Evolutionary conservation across 2,888 invertebrate species (phyloP), one percentile per base, ranked within the genome.

Genomic region (Tryphoninae sp.): DNA sequence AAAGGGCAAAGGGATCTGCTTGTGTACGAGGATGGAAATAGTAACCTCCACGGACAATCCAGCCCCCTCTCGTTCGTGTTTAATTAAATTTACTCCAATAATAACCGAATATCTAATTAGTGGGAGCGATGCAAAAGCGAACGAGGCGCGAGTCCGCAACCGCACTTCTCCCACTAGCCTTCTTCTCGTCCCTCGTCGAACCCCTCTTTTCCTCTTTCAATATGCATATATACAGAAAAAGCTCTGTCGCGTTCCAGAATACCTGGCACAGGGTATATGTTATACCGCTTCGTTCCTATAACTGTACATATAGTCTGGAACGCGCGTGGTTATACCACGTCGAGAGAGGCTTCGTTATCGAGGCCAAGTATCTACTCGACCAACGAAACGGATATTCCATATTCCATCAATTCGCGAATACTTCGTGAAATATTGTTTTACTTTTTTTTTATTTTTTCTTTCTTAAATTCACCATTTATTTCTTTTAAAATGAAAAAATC

Each of bases 41-140:
- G 68, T 53, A 55, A 51, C 40, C 33, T n/a, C 51, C 33, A 49
- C 40, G 61, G 26, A 42, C 51, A 19, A 13, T 22, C 6, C 42
- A 19, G 22, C n/a, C 19, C 68, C 58, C 49, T 58, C 42, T 64
- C 51, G 49, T 23, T 74, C 68, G 69, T 64, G 64, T 78, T 83
- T 78, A 83, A 83, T 83, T 80, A 71, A 80, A 80, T 83, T 77
- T 67, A 22, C 71, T 74, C 55, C 73, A 73, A 82, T 82, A 73
- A 80, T 82, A 71, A 82, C 33, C 72, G 77, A 79, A 80, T 80
- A 82, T 82, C 76, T 77, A 82, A 82, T 80, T 82, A 65, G 65
- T 23, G 69, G n/a, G 73, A 74, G 65, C 71, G 69, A 67, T 33
- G 51, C 42, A 67, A 67, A 45, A 49, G 51, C 51, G 72, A 67